A percentile compares a stretch with the other conserved stretches of the same genome.
Conservation (phyloP, 1,140 invertebrate genomes). For the Cataglyphis hispanica region DNA sequence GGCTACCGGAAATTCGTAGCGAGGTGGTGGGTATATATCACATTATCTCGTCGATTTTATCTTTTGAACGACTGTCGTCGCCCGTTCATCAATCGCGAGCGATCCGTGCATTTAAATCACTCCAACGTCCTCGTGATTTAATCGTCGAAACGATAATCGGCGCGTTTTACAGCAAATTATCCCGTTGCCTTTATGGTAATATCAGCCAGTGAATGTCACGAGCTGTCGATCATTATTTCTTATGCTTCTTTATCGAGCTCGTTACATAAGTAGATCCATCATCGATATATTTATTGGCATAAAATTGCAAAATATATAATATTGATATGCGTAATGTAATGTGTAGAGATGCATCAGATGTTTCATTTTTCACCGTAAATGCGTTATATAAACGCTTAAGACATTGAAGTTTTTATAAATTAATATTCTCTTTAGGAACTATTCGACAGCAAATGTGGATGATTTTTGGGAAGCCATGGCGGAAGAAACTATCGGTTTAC, state of each 20-base stretch:
- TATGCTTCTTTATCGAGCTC: constrained; percentile 51
- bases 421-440: constrained; percentile 82
- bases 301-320: constrained; percentile 25
- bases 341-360: neutral
- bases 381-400: neutral
- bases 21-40: constrained; percentile 80
- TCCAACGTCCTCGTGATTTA: neutral
- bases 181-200: constrained; percentile 51
- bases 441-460: constrained; percentile 87
- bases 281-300: constrained; percentile 36
- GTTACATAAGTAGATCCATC: constrained; percentile 44
- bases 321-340: neutral
- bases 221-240: constrained; percentile 27
- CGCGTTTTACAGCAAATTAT: constrained; percentile 44
- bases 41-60: constrained; percentile 46
- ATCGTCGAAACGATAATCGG: constrained; percentile 45
- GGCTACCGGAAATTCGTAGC: constrained; percentile 86
- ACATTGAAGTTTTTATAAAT: neutral
- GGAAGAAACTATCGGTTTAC: constrained; percentile 84
- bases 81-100: constrained; percentile 28
- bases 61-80: neutral
- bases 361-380: neutral
- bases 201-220: constrained; percentile 50
- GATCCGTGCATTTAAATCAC: constrained; percentile 24
- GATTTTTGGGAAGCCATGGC: constrained; percentile 89